Conservation (phyloP, 2,797 vertebrate genomes). For the Chiroxiphia lanceolata region DNA sequence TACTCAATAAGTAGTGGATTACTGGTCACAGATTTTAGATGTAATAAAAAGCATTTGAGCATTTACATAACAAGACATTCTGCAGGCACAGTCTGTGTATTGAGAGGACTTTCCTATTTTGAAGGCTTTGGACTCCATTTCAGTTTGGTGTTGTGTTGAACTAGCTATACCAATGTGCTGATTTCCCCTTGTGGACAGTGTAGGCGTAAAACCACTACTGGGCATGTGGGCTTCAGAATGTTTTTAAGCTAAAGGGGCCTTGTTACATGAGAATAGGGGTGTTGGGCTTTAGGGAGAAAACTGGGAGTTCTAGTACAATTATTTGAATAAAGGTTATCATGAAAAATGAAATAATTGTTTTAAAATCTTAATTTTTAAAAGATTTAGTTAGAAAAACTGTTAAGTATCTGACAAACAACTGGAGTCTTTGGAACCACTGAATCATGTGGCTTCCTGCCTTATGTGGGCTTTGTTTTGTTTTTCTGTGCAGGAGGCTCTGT, state of each 20-base stretch:
- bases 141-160: neutral
- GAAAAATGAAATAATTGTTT: neutral
- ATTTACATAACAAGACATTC: neutral
- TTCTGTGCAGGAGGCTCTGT: neutral
- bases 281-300: neutral
- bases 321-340: neutral
- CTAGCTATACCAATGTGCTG: neutral
- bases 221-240: accelerated
- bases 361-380: neutral
- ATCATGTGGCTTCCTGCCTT: neutral
- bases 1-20: neutral
- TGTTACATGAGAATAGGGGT: neutral
- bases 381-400: neutral
- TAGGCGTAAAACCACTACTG: neutral
- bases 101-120: neutral
- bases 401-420: neutral
- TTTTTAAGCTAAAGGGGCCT: neutral
- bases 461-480: neutral
- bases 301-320: neutral
- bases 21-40: neutral
- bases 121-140: neutral
- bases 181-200: neutral
- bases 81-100: neutral
- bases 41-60: neutral
- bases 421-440: neutral